phyloP scores from a whole-genome alignment of 2,888 invertebrate species.

The Clusia tigrina region DNA sequence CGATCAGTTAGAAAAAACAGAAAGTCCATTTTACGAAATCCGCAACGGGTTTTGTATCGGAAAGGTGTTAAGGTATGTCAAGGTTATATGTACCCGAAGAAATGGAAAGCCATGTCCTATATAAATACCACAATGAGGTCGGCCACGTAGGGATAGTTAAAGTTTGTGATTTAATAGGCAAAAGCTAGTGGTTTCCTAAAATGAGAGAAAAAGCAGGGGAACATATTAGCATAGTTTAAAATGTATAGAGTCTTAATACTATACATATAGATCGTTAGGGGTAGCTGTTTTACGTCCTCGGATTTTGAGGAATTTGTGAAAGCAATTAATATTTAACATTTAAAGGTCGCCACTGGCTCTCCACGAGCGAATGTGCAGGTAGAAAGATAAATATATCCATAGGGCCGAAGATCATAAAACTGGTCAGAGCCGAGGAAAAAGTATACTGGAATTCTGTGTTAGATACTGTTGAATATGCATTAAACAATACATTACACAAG shows the following conservation, averaged over 20 bases:
- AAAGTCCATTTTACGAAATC: conserved; percentile 5
- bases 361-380: conserved; percentile 15
- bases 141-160: conserved; percentile 18
- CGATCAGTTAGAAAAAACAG: background rate
- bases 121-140: conserved; percentile 9
- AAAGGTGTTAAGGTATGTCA: background rate
- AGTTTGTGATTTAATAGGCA: conserved; percentile 1
- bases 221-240: conserved; percentile 11
- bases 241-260: conserved; percentile 4
- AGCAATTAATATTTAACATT: conserved; percentile 20
- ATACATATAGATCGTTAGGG: conserved; percentile 4
- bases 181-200: conserved; percentile 18
- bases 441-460: conserved; percentile 23
- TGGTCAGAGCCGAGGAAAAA: conserved; percentile 14
- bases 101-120: background rate
- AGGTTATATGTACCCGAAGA: conserved; percentile 11
- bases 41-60: conserved; percentile 8
- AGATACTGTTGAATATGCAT: conserved; percentile 24
- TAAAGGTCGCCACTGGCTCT: conserved; percentile 18
- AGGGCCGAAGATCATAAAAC: conserved; percentile 12
- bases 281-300: conserved; percentile 1
- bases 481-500: conserved; percentile 35
- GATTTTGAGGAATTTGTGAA: conserved; percentile 7
- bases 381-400: too few species aligned
- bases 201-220: conserved; percentile 8